Evolutionary conservation across 1,140 invertebrate species (phyloP).

Genomic region (Procambarus clarkii): DNA sequence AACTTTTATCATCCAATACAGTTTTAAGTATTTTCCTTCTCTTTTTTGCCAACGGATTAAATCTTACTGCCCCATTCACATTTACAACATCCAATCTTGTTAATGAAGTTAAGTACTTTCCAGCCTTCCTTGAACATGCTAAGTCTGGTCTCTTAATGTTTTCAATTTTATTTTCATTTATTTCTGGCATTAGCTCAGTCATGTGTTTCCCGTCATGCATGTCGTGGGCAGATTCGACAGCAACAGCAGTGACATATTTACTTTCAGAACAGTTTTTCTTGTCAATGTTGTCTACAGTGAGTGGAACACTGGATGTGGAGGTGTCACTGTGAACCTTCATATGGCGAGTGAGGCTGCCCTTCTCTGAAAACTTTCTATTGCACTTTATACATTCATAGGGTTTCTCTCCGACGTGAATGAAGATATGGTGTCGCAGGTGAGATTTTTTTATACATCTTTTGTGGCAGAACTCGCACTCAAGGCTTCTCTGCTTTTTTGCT

Average conservation of each 20-base stretch:
- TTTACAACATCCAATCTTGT: background rate
- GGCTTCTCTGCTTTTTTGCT: background rate
- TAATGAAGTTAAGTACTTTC: background rate
- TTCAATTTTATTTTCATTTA: background rate
- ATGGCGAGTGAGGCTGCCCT: background rate
- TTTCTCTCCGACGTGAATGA: conserved; percentile 22
- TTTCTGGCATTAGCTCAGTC: background rate
- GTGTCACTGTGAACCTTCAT: too few relatives aligned
- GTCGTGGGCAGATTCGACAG: background rate
- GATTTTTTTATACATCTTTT: conserved; percentile 12
- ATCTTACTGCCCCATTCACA: background rate
- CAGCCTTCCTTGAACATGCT: background rate
- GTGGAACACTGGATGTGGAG: background rate
- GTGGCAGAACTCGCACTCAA: conserved; percentile 24
- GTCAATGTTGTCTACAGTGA: background rate
- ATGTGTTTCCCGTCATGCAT: background rate
- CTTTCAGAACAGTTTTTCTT: background rate
- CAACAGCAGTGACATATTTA: background rate
- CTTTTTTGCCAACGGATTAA: background rate
- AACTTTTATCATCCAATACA: background rate
- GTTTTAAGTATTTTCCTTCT: background rate
- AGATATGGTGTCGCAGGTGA: conserved; percentile 1
- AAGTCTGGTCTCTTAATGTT: background rate
- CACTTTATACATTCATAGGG: conserved; percentile 15
- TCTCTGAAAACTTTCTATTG: background rate